Evolutionary conservation across 2,113 vertebrate species (phyloP).

Genomic region (Cynocephalus volans): DNA sequence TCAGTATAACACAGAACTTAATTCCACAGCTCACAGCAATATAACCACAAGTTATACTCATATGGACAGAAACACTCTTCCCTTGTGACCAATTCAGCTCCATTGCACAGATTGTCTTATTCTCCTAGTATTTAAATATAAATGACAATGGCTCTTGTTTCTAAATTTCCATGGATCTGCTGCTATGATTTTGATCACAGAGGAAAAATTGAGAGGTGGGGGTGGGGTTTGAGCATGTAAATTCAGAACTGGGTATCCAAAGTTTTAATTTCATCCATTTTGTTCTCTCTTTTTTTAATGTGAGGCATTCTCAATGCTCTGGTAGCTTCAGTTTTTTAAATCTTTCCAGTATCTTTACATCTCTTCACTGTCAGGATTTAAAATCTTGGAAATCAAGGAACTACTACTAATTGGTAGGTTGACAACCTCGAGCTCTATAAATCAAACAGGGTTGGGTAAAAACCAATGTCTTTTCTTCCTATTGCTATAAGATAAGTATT

Average conservation of each 20-base stretch:
- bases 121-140: conserved; percentile 54
- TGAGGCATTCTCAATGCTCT: neutral
- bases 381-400: conserved; percentile 35
- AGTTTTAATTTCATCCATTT: neutral
- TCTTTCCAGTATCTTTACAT: conserved; percentile 22
- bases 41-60: neutral
- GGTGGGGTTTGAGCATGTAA: neutral
- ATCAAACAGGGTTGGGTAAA: neutral
- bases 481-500: neutral
- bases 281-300: neutral
- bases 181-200: neutral
- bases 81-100: conserved; percentile 22
- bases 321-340: neutral
- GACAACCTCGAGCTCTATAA: neutral
- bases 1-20: neutral
- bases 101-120: neutral
- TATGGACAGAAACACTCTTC: neutral
- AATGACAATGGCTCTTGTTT: conserved; percentile 41
- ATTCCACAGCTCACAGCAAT: neutral
- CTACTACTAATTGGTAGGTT: neutral
- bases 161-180: conserved; percentile 1
- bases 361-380: conserved; percentile 49
- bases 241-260: neutral
- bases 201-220: neutral
- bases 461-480: conserved; percentile 1